Conservation (phyloP, 53 echinoderm and acorn worm species). For the Holothuria scabra region DNA sequence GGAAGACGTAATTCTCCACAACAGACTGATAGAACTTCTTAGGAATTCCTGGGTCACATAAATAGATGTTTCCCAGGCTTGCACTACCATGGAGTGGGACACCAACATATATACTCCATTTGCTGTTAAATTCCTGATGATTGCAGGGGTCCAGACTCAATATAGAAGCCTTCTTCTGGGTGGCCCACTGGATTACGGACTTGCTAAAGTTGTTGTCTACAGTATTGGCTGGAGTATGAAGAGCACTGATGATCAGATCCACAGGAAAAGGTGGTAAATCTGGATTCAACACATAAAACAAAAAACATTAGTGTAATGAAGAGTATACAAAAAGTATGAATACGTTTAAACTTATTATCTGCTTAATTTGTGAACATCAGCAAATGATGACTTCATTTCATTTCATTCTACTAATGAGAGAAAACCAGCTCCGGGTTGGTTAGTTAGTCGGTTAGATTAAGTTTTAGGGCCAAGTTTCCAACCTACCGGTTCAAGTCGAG, state of each 20-base stretch:
- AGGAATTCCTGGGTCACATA: conserved; percentile 82
- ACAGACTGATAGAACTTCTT: conserved; percentile 59
- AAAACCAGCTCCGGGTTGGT: too few species aligned
- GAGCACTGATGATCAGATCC: conserved; percentile 85
- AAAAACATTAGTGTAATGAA: too few species aligned
- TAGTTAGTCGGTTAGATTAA: too few species aligned
- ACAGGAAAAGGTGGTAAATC: conserved; percentile 67
- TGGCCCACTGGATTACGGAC: conserved; percentile 70
- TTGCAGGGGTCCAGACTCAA: conserved; percentile 83
- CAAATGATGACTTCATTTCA: too few species aligned
- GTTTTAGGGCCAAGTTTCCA: too few species aligned
- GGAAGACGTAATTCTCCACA: conserved; percentile 59
- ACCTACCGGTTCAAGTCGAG: too few species aligned
- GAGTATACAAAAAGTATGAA: too few species aligned
- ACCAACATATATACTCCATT: conserved; percentile 76
- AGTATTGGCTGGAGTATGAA: conserved; percentile 73
- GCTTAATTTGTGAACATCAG: too few species aligned
- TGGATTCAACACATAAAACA: not conserved
- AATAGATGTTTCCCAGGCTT: conserved; percentile 67
- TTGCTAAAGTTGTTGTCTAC: conserved; percentile 78
- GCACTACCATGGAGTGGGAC: conserved; percentile 73
- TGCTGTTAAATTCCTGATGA: conserved; percentile 70
- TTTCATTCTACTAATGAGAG: too few species aligned
- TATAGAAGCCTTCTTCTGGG: conserved; percentile 60
- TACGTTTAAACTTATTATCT: too few species aligned